A percentile compares a stretch with the other conserved stretches of the same genome.
phyloP scores from a whole-genome alignment of 2,113 vertebrate species.

The Oncorhynchus nerka region DNA sequence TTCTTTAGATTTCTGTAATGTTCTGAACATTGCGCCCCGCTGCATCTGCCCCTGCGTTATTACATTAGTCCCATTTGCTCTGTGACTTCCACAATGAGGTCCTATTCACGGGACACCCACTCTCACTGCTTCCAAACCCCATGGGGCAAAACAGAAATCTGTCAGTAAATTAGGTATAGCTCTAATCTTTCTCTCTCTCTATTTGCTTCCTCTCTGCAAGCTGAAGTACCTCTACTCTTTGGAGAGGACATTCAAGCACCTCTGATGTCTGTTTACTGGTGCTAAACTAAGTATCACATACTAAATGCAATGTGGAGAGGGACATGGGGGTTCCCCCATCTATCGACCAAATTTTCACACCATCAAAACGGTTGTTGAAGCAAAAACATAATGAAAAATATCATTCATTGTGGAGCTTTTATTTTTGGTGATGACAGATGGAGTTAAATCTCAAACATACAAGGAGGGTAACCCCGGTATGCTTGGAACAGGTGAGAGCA shows the following conservation, averaged over 20 bases:
- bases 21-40: not conserved
- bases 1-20: not conserved
- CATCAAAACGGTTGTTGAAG: not conserved
- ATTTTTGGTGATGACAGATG: conserved; percentile 44
- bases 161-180: conserved; percentile 37
- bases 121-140: conserved; percentile 46
- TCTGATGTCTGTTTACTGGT: conserved; percentile 29
- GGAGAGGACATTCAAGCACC: conserved; percentile 36
- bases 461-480: conserved; percentile 42
- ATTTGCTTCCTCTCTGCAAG: conserved; percentile 18
- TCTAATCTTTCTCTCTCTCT: conserved; percentile 12
- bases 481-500: conserved; percentile 37
- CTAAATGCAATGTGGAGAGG: conserved; percentile 39
- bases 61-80: conserved; percentile 43
- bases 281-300: conserved; percentile 39
- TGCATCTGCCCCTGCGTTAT: conserved; percentile 15
- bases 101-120: conserved; percentile 55
- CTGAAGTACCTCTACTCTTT: conserved; percentile 31
- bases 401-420: not conserved
- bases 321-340: conserved; percentile 32
- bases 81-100: conserved; percentile 61
- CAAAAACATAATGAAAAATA: not conserved
- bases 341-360: not conserved
- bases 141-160: conserved; percentile 33
- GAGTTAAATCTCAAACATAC: conserved; percentile 28